Conservation (phyloP, 2,888 invertebrate species). For the Melieria picta region DNA sequence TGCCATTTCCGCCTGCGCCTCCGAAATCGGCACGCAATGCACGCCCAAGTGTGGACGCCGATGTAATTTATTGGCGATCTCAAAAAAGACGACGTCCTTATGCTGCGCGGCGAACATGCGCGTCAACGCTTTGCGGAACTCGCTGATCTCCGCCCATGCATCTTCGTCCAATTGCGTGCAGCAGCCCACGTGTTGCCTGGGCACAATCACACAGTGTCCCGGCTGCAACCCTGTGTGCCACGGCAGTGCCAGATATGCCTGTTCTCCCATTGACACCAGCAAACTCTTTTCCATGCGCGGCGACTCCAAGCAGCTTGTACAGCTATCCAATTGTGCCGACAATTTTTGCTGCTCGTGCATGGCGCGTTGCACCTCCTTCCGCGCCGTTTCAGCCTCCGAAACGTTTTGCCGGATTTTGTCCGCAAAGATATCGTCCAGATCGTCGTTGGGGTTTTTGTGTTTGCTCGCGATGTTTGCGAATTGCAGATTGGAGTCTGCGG, state of each 20-base stretch:
- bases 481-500: constrained; percentile 82
- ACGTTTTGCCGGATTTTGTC: constrained; percentile 78
- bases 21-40: constrained; percentile 81
- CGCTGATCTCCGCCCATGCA: constrained; percentile 87
- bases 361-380: constrained; percentile 73
- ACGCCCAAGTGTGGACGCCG: constrained; percentile 85
- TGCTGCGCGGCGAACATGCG: constrained; percentile 78
- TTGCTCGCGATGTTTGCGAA: constrained; percentile 80
- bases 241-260: constrained; percentile 87
- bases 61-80: constrained; percentile 81
- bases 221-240: constrained; percentile 80
- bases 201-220: constrained; percentile 88
- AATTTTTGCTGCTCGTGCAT: constrained; percentile 79
- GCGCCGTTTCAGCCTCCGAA: constrained; percentile 71
- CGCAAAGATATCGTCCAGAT: constrained; percentile 87
- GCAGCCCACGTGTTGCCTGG: constrained; percentile 82
- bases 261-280: constrained; percentile 81
- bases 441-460: constrained; percentile 73
- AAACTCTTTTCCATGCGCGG: constrained; percentile 84
- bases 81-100: constrained; percentile 89
- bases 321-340: constrained; percentile 76
- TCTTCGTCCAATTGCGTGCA: constrained; percentile 92
- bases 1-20: constrained; percentile 84
- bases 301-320: constrained; percentile 79
- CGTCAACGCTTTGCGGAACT: constrained; percentile 80